Evolutionary conservation across 1,140 invertebrate species (phyloP).

Genomic region (Cydia fagiglandana): DNA sequence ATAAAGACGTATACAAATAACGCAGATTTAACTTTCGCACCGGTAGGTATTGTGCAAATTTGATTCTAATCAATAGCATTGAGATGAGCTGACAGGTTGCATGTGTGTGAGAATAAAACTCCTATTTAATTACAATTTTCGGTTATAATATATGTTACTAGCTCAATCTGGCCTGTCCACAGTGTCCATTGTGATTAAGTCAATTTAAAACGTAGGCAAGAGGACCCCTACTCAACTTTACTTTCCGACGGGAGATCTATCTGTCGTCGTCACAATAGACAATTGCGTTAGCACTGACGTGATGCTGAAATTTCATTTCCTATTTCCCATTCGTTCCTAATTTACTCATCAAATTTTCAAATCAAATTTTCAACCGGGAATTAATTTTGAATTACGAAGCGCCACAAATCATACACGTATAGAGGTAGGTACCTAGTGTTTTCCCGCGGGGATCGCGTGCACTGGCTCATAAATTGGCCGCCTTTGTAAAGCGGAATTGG

Average conservation of each 20-base stretch:
- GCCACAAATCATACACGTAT: slow-evolving; percentile 37
- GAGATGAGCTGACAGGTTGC: no score
- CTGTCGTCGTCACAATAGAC: slow-evolving; percentile 18
- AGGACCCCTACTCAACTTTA: not conserved
- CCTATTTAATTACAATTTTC: not conserved
- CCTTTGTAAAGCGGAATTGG: slow-evolving; percentile 59
- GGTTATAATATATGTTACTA: not conserved
- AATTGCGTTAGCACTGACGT: not conserved
- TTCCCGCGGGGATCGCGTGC: slow-evolving; percentile 44
- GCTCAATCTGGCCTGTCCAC: slow-evolving; percentile 14
- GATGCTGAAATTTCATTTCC: slow-evolving; percentile 12
- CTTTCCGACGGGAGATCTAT: slow-evolving; percentile 3
- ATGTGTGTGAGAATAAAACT: no score
- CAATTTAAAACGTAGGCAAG: slow-evolving; percentile 14
- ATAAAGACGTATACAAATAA: no score
- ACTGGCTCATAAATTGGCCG: slow-evolving; percentile 53
- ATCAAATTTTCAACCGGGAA: slow-evolving; percentile 43
- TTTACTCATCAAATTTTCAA: slow-evolving; percentile 40
- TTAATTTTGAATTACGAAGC: slow-evolving; percentile 48
- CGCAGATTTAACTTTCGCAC: no score
- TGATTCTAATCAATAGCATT: no score
- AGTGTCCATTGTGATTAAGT: slow-evolving; percentile 11
- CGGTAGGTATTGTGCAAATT: not conserved
- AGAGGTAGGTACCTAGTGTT: slow-evolving; percentile 34
- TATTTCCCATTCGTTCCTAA: slow-evolving; percentile 19